These are phyloP conservation scores for Sylvilagus floridanus DNA, from an alignment of 2,797 vertebrate genomes.

Conservation along the genomic window DNA sequence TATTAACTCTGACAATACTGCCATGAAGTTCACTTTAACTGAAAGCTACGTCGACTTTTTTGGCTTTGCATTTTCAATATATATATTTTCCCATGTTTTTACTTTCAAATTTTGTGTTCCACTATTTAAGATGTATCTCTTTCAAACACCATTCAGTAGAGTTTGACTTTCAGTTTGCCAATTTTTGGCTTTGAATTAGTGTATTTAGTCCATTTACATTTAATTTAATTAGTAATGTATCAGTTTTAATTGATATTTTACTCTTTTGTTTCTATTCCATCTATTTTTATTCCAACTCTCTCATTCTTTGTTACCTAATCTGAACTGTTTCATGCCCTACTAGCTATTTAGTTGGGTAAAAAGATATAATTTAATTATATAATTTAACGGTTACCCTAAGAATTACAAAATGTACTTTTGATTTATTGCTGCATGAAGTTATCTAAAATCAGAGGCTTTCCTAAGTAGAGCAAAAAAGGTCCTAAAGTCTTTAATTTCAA, in stretches of 20 bases:
- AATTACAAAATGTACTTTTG: not conserved
- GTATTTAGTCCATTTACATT: not conserved
- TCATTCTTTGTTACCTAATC: not conserved
- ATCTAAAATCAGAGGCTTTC: not conserved
- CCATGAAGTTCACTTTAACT: not conserved
- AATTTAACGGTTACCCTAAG: not conserved
- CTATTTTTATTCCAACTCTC: not conserved
- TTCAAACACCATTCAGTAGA: not conserved
- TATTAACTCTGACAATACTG: not conserved
- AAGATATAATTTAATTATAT: not conserved
- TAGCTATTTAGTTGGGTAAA: not conserved
- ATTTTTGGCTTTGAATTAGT: not conserved
- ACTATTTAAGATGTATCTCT: not conserved
- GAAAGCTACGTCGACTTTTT: not conserved
- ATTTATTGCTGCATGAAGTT: not conserved
- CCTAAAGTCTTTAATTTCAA: not conserved
- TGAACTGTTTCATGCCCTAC: not conserved
- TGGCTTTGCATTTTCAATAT: not conserved
- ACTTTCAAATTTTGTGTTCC: not conserved
- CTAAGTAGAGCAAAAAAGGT: not conserved
- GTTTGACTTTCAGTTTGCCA: not conserved
- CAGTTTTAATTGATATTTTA: not conserved
- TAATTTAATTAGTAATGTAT: not conserved
- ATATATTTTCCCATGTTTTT: not conserved
- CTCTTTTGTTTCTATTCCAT: not conserved